Conservation (phyloP, 2,797 vertebrate species). For the Manis pentadactyla region DNA sequence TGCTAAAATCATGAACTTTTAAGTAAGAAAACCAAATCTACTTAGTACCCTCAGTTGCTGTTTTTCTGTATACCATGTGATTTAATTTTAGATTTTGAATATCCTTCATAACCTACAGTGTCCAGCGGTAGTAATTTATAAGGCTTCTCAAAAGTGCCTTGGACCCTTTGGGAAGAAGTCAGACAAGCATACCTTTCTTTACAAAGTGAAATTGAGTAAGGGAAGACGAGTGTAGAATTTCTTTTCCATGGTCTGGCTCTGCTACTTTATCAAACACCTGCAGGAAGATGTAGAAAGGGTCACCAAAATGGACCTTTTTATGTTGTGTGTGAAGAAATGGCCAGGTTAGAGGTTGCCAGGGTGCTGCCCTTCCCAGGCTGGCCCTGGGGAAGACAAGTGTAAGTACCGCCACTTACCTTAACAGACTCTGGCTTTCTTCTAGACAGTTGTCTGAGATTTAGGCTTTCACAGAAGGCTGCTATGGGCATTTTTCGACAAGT, state of each 20-base stretch:
- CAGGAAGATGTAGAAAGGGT: neutral
- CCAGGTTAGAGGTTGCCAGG: too few relatives aligned
- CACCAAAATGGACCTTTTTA: neutral
- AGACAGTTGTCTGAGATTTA: neutral
- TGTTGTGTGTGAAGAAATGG: neutral
- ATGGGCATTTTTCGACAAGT: neutral
- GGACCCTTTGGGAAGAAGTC: neutral
- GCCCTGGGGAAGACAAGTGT: neutral
- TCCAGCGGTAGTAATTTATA: neutral
- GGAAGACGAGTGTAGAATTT: neutral
- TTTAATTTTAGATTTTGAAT: neutral
- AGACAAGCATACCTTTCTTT: neutral
- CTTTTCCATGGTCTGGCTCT: neutral
- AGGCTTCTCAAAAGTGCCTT: neutral
- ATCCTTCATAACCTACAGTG: neutral
- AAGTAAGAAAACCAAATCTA: neutral
- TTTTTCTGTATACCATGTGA: neutral
- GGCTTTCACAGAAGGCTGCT: neutral
- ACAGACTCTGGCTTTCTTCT: neutral
- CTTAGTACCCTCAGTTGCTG: neutral
- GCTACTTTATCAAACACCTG: neutral
- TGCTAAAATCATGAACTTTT: neutral
- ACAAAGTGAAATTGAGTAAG: neutral
- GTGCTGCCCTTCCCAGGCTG: neutral
- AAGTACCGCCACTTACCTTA: fast-evolving